phyloP scores from a whole-genome alignment of 2,888 invertebrate species.

The Clunio marinus region DNA sequence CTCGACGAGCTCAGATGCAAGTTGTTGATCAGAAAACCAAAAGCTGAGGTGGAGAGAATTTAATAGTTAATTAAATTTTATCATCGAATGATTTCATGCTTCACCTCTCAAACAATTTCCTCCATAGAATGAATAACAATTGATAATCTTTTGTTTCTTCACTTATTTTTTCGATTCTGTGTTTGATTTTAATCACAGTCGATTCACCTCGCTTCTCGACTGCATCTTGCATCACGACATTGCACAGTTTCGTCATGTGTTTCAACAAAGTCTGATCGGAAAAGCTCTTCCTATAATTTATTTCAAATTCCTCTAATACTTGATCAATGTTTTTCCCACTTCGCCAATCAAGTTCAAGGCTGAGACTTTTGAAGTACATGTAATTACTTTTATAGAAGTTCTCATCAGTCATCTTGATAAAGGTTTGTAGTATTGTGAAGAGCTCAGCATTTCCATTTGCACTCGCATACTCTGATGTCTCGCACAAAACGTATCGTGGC shows the following conservation, averaged over 20 bases:
- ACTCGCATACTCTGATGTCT: not conserved
- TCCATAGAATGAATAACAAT: conserved; percentile 19
- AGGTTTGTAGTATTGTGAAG: not conserved
- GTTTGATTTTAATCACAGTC: conserved; percentile 1
- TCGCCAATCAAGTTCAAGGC: conserved; percentile 14
- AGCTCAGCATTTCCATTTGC: not conserved
- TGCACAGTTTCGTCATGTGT: not conserved
- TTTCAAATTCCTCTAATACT: not conserved
- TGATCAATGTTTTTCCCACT: not conserved
- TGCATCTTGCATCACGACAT: not conserved
- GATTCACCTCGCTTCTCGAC: not conserved
- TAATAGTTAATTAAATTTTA: not conserved
- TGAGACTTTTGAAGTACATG: not conserved
- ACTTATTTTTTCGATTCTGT: conserved; percentile 5
- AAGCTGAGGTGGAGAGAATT: not conserved
- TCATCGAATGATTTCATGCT: not conserved
- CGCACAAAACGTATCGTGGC: not conserved
- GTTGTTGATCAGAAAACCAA: conserved; percentile 35
- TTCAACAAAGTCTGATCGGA: not conserved
- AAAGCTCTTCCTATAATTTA: not conserved
- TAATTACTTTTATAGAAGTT: not conserved
- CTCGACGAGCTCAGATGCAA: conserved; percentile 1
- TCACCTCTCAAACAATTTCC: conserved; percentile 33
- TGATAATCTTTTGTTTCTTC: conserved; percentile 11
- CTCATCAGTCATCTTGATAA: not conserved